phyloP scores from a whole-genome alignment of 2,113 vertebrate genomes.

The Alouatta palliata region DNA sequence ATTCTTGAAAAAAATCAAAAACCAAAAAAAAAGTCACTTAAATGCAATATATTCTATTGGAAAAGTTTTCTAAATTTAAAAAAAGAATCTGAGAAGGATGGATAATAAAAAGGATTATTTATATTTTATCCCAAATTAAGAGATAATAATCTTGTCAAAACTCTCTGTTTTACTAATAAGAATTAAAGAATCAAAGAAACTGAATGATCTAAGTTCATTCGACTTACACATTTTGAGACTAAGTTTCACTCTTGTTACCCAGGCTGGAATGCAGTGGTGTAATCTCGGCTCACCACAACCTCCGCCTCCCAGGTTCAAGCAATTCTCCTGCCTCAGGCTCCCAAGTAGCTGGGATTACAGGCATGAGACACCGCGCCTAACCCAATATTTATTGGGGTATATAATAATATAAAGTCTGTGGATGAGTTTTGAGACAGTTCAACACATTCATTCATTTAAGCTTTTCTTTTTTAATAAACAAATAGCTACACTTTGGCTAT shows the following conservation, averaged over 20 bases:
- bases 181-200: background rate
- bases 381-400: background rate
- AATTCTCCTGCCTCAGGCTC: no score
- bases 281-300: no score
- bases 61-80: background rate
- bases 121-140: background rate
- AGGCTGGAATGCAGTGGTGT: no score
- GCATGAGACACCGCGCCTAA: background rate
- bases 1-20: background rate
- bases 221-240: no score
- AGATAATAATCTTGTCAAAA: background rate
- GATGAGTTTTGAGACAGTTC: background rate
- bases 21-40: background rate
- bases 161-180: background rate
- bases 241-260: no score
- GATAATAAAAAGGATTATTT: background rate
- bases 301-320: no score
- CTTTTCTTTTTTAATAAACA: background rate
- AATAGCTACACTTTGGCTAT: background rate
- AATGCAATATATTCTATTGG: background rate
- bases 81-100: background rate
- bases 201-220: background rate
- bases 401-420: background rate
- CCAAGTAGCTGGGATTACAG: no score
- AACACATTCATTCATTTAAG: background rate